A percentile compares a stretch with the other conserved stretches of the same genome.
Evolutionary conservation across 2,113 vertebrate genomes (phyloP).

Genomic region (Corythoichthys haematopterus): DNA sequence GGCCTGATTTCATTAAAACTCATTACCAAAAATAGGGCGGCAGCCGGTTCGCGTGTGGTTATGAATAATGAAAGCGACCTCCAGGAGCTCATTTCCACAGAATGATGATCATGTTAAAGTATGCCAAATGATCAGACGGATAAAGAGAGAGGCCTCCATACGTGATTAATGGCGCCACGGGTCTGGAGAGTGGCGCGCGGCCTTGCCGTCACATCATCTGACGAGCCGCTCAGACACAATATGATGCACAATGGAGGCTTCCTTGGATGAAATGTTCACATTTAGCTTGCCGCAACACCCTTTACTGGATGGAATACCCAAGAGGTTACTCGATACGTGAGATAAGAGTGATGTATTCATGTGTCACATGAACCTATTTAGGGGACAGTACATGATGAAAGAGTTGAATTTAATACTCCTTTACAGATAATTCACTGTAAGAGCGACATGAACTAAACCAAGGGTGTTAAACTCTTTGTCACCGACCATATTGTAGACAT

Average conservation of each 20-base stretch:
- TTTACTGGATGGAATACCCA: not conserved
- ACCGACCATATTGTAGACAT: too few species aligned
- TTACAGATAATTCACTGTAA: not conserved
- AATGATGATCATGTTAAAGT: conserved; percentile 57
- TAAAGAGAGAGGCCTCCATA: conserved; percentile 53
- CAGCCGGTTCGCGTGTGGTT: conserved; percentile 44
- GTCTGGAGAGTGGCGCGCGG: conserved; percentile 23
- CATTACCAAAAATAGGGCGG: conserved; percentile 65
- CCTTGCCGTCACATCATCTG: conserved; percentile 21
- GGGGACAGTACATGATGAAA: not conserved
- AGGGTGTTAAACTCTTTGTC: too few species aligned
- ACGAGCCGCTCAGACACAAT: conserved; percentile 7
- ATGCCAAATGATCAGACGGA: conserved; percentile 64
- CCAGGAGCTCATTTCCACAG: conserved; percentile 65
- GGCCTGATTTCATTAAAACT: conserved; percentile 53
- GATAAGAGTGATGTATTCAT: not conserved
- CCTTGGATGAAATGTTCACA: not conserved
- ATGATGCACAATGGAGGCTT: conserved; percentile 4
- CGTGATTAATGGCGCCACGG: conserved; percentile 56
- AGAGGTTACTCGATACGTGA: not conserved
- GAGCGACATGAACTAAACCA: not conserved
- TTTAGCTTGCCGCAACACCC: not conserved
- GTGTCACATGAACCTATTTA: not conserved
- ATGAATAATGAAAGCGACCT: conserved; percentile 72
- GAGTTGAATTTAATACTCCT: not conserved